These are phyloP conservation scores for Megathymus violae DNA, from an alignment of 1,140 invertebrate genomes.

Conservation along the genomic window DNA sequence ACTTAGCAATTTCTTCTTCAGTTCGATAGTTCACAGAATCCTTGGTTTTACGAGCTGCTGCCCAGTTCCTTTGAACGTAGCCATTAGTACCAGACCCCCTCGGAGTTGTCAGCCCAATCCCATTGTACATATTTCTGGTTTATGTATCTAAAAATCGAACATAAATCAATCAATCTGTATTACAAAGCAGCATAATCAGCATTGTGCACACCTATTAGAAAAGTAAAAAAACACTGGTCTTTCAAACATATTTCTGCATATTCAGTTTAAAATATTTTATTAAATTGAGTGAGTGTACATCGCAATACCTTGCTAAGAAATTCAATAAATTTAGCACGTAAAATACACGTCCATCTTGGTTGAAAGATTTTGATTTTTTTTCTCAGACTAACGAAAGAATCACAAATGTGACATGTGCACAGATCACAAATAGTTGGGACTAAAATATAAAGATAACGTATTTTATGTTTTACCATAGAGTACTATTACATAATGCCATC, in stretches of 20 bases:
- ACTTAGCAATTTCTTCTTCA: conserved; percentile 94
- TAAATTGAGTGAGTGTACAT: conserved; percentile 4
- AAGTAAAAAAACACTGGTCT: neutral
- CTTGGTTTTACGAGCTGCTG: conserved; percentile 91
- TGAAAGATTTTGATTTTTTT: conserved; percentile 60
- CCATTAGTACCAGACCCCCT: conserved; percentile 99
- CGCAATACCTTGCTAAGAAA: conserved; percentile 20
- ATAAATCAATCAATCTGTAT: conserved; percentile 43
- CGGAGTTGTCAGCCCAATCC: conserved; percentile 97
- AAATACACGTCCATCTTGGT: conserved; percentile 74
- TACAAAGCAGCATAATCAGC: neutral
- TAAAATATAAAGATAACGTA: conserved; percentile 15
- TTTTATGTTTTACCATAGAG: no score
- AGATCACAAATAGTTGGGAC: neutral
- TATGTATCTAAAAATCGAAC: conserved; percentile 57
- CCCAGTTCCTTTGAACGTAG: conserved; percentile 98
- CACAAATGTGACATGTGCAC: neutral
- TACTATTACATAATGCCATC: no score
- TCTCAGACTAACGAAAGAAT: conserved; percentile 9
- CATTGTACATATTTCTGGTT: conserved; percentile 95
- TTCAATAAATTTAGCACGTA: conserved; percentile 49
- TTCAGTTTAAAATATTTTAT: neutral
- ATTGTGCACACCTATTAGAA: neutral
- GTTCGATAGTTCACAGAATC: conserved; percentile 95
- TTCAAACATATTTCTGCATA: neutral